Evolutionary conservation across 2,113 vertebrate genomes (phyloP).

Genomic region (Syrmaticus mikado): DNA sequence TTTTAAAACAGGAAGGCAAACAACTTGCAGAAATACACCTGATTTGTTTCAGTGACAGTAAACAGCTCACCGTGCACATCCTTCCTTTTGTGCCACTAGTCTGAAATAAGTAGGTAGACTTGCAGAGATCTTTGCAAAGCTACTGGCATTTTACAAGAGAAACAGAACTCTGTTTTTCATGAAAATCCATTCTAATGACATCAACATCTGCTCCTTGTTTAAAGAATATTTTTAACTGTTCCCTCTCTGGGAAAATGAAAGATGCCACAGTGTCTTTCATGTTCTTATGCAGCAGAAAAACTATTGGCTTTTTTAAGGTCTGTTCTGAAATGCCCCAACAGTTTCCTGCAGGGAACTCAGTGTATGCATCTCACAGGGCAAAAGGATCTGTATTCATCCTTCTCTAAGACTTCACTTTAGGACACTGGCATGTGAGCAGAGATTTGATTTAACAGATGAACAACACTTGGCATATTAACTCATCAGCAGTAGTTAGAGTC

Average conservation of each 20-base stretch:
- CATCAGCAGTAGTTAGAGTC: not conserved
- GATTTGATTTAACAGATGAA: constrained; percentile 15
- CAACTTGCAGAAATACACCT: not conserved
- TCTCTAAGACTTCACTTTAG: not conserved
- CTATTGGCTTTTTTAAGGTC: not conserved
- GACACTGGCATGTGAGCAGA: not conserved
- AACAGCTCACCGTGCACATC: not conserved
- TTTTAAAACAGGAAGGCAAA: not conserved
- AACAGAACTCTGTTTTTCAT: constrained; percentile 45
- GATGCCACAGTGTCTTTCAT: constrained; percentile 24
- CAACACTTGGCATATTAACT: not conserved
- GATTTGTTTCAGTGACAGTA: not conserved
- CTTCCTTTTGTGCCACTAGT: not conserved
- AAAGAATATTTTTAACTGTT: constrained; percentile 72
- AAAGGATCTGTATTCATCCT: not conserved
- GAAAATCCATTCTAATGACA: constrained; percentile 59
- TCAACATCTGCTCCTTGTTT: constrained; percentile 70
- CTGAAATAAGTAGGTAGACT: constrained; percentile 3
- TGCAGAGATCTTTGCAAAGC: constrained; percentile 11
- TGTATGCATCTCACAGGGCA: not conserved
- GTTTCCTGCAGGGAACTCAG: not conserved
- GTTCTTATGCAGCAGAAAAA: not conserved
- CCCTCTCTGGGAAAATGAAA: constrained; percentile 34
- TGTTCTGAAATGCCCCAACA: constrained; percentile 12
- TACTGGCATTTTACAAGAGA: constrained; percentile 56